Conservation (phyloP, 2,888 invertebrate genomes). For the Agriotes lineatus region DNA sequence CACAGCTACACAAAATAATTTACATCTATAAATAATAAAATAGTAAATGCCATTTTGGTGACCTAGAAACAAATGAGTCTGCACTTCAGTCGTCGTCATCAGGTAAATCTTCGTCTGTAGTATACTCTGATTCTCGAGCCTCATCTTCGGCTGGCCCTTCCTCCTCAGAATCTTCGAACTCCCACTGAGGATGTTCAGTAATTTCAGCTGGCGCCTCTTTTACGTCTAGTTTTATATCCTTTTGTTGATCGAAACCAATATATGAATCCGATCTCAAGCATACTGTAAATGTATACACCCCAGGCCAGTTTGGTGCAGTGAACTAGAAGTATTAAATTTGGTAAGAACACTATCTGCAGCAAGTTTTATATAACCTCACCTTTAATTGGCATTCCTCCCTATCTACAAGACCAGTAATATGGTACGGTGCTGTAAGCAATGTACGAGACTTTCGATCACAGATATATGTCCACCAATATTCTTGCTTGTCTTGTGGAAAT, state of each 20-base stretch:
- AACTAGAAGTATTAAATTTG: slow-evolving; percentile 69
- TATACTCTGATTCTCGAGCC: slow-evolving; percentile 76
- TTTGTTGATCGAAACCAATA: slow-evolving; percentile 94
- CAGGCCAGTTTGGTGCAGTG: slow-evolving; percentile 95
- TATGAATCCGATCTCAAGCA: slow-evolving; percentile 97
- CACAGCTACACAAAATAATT: slow-evolving; percentile 34
- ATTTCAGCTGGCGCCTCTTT: slow-evolving; percentile 94
- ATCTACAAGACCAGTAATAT: slow-evolving; percentile 92
- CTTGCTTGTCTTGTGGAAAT: slow-evolving; percentile 96
- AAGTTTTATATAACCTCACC: slow-evolving; percentile 53
- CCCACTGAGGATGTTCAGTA: slow-evolving; percentile 97
- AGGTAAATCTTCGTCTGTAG: slow-evolving; percentile 77
- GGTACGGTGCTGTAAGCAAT: slow-evolving; percentile 91
- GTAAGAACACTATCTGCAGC: too few species aligned
- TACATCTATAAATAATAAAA: slow-evolving; percentile 34
- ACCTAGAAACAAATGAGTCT: slow-evolving; percentile 34
- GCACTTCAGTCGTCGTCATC: slow-evolving; percentile 62
- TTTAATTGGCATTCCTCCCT: slow-evolving; percentile 93
- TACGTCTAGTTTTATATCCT: slow-evolving; percentile 97
- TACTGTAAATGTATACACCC: slow-evolving; percentile 92
- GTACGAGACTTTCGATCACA: slow-evolving; percentile 94
- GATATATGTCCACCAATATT: slow-evolving; percentile 99
- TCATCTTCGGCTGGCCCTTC: slow-evolving; percentile 72
- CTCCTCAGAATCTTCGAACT: slow-evolving; percentile 93
- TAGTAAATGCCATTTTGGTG: slow-evolving; percentile 38